Conservation (phyloP, 2,113 vertebrate genomes). For the Copsychus sechellarum region DNA sequence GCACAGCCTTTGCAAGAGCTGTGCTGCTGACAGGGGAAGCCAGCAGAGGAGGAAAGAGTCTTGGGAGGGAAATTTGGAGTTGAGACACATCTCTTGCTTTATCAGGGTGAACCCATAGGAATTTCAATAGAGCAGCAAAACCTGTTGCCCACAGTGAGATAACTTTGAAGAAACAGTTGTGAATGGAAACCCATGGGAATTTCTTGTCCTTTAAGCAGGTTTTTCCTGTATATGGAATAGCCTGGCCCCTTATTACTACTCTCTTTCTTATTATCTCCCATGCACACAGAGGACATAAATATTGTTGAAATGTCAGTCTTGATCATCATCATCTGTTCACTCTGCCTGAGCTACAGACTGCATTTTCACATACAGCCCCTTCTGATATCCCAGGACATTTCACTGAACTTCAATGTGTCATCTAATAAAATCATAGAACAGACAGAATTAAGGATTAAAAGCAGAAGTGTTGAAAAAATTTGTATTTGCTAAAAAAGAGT, state of each 20-base stretch:
- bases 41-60: neutral
- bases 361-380: neutral
- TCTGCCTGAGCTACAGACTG: neutral
- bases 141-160: neutral
- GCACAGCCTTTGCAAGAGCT: neutral
- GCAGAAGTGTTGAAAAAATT: neutral
- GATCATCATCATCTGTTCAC: constrained; percentile 6
- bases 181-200: constrained; percentile 14
- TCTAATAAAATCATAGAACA: neutral
- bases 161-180: constrained; percentile 20
- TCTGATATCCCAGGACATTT: neutral
- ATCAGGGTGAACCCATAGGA: neutral
- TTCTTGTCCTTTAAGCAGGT: constrained; percentile 27
- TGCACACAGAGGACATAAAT: neutral
- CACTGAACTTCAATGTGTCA: neutral
- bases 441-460: neutral
- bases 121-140: constrained; percentile 28
- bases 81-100: neutral
- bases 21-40: neutral
- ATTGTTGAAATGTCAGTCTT: constrained; percentile 41
- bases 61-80: neutral
- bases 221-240: constrained; percentile 32
- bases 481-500: neutral
- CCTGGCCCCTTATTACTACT: neutral
- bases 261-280: neutral